Evolutionary conservation across 2,797 vertebrate genomes (phyloP).

Genomic region (Platyrinchus mystaceus): DNA sequence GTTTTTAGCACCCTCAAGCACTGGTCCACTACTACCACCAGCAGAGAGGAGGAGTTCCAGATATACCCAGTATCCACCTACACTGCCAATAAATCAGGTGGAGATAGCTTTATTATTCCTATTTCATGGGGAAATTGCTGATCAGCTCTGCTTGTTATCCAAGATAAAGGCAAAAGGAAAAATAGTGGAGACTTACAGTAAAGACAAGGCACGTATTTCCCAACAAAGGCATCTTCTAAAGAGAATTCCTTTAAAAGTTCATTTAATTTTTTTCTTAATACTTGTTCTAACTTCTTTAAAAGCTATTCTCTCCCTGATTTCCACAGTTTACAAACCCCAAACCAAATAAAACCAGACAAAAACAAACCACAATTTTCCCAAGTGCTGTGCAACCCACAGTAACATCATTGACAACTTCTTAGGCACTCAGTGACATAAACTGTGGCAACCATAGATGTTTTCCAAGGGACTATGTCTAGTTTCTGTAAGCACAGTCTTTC

Average conservation of each 20-base stretch:
- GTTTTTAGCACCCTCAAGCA: not conserved
- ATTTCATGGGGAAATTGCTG: slow-evolving; percentile 11
- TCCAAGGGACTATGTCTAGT: not conserved
- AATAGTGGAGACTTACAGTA: not conserved
- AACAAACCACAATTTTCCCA: not conserved
- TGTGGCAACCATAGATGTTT: not conserved
- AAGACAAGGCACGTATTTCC: not conserved
- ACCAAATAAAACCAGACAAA: not conserved
- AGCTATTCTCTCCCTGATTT: not conserved
- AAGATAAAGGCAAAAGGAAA: not conserved
- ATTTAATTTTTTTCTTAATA: not conserved
- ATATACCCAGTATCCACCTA: not conserved
- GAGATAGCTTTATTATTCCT: slow-evolving; percentile 21
- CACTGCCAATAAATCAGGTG: not conserved
- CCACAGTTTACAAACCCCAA: not conserved
- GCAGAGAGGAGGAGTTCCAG: not conserved
- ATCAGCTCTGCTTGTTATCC: slow-evolving; percentile 2
- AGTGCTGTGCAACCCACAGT: not conserved
- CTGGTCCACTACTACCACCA: not conserved
- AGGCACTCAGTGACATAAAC: not conserved
- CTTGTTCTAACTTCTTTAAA: not conserved
- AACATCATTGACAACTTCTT: not conserved
- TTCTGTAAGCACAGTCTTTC: not conserved
- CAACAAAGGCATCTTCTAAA: not conserved
- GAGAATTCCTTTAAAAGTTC: not conserved